phyloP scores from a whole-genome alignment of 2,113 vertebrate species.

The Engraulis encrasicolus region DNA sequence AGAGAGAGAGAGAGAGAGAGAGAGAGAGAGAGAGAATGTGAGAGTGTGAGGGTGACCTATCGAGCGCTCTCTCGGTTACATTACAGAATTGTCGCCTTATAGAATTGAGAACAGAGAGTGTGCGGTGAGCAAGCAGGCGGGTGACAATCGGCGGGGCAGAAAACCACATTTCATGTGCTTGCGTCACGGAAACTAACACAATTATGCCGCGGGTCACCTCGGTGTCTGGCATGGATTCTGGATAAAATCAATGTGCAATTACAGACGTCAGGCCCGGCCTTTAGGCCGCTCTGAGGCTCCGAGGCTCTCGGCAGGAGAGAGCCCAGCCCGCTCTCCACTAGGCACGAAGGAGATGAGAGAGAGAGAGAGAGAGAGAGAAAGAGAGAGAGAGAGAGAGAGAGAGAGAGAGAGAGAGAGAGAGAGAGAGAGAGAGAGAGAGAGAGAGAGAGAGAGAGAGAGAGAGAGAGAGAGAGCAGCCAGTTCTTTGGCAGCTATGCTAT shows the following conservation, averaged over 20 bases:
- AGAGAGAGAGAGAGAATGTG: too few species aligned
- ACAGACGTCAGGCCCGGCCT: conserved; percentile 46
- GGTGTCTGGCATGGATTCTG: conserved; percentile 38
- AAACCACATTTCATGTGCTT: conserved; percentile 38
- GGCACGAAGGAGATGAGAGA: too few species aligned
- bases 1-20: too few species aligned
- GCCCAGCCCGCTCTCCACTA: background rate
- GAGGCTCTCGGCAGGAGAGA: too few species aligned
- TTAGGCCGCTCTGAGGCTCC: too few species aligned
- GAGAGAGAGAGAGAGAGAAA: background rate
- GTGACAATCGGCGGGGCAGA: background rate
- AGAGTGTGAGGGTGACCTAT: background rate
- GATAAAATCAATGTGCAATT: conserved; percentile 58
- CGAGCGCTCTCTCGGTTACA: background rate
- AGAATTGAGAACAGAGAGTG: background rate
- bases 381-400: background rate
- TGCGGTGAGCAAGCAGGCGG: too few species aligned
- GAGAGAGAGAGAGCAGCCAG: background rate
- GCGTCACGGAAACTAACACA: conserved; percentile 52
- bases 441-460: background rate
- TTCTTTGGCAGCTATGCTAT: too few species aligned
- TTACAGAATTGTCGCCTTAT: background rate
- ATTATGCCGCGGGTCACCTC: conserved; percentile 41
- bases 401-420: background rate
- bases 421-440: background rate